Conservation (phyloP, 2,797 vertebrate species). For the Pampus argenteus region DNA sequence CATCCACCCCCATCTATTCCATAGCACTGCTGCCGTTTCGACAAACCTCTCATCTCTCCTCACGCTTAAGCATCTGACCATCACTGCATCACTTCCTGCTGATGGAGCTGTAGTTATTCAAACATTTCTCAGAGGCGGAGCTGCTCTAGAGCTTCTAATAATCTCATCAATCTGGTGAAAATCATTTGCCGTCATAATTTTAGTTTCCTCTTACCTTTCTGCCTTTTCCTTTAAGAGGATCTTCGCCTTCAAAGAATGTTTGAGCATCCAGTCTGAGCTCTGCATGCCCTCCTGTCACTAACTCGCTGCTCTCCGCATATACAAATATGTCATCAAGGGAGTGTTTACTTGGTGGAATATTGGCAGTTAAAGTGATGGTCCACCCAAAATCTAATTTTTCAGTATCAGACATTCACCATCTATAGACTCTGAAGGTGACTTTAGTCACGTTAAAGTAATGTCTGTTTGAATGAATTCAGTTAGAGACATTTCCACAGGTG, state of each 20-base stretch:
- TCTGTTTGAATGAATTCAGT: neutral
- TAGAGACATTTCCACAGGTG: neutral
- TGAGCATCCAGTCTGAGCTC: constrained; percentile 27
- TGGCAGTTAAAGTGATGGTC: too few relatives aligned
- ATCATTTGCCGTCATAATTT: neutral
- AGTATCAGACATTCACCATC: neutral
- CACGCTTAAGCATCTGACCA: constrained; percentile 36
- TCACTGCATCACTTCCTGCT: constrained; percentile 51
- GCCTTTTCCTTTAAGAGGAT: constrained; percentile 20
- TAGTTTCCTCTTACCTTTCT: neutral
- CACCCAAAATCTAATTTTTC: too few relatives aligned
- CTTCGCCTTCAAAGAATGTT: constrained; percentile 29
- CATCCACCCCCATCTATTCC: constrained; percentile 61
- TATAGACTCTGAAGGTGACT: neutral
- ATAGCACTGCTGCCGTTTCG: neutral
- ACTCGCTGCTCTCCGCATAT: constrained; percentile 40
- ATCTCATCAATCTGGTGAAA: neutral
- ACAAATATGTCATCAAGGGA: neutral
- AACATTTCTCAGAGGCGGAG: constrained; percentile 30
- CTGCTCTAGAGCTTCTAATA: neutral
- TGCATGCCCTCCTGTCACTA: constrained; percentile 72
- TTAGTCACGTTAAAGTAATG: neutral
- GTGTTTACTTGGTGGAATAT: neutral
- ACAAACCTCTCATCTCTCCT: constrained; percentile 12
- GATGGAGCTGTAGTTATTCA: constrained; percentile 13